Conservation (phyloP, 1,140 invertebrate species). For the Nasonia giraulti region DNA sequence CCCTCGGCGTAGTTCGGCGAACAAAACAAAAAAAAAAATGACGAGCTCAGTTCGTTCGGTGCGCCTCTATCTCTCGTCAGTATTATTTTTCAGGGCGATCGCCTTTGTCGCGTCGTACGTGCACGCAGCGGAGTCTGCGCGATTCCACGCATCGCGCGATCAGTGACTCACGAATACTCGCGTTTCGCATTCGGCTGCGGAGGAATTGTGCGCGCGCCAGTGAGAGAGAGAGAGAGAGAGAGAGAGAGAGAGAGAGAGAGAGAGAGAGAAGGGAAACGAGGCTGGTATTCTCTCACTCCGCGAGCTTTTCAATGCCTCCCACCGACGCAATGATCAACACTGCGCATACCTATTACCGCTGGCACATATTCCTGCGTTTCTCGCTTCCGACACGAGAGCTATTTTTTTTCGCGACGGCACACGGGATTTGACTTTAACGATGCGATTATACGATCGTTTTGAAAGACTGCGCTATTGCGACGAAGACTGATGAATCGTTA, state of each 20-base stretch:
- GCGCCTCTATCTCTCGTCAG: not conserved
- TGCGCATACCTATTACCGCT: not conserved
- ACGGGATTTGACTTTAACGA: too few species aligned
- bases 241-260: too few species aligned
- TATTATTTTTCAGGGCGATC: slow-evolving; percentile 14
- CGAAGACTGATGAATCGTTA: too few species aligned
- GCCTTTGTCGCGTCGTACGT: not conserved
- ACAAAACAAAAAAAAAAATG: not conserved
- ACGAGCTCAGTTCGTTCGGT: not conserved
- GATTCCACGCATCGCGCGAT: slow-evolving; percentile 44
- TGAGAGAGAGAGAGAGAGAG: too few species aligned
- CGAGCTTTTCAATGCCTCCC: not conserved
- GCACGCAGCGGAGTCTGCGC: slow-evolving; percentile 1
- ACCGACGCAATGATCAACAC: not conserved
- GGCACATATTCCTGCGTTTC: too few species aligned
- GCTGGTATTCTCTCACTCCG: too few species aligned
- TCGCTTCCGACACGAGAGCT: too few species aligned
- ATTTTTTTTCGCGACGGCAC: too few species aligned
- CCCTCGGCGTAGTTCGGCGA: not conserved
- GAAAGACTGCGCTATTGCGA: too few species aligned
- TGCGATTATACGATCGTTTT: too few species aligned
- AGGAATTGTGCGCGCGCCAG: not conserved
- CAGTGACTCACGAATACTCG: slow-evolving; percentile 36
- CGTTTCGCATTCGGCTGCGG: not conserved
- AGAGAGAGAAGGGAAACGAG: too few species aligned